Percentiles rank a stretch among this genome's conserved stretches.
phyloP scores from a whole-genome alignment of 2,888 invertebrate genomes.

The Ctenicera cuprea region DNA sequence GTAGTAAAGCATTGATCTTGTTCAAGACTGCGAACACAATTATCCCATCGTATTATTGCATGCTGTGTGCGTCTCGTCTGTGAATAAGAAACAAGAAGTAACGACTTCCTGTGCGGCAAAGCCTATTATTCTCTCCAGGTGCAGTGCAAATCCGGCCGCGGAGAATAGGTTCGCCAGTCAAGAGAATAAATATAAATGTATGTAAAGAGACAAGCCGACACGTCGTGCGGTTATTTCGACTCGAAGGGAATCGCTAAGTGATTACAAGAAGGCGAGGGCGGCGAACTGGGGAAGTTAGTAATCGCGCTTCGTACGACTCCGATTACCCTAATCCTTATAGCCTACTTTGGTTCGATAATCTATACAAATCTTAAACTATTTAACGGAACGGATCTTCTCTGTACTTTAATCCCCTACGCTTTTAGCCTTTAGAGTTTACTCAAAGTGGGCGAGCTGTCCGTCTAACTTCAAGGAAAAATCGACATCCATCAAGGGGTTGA shows the following conservation, averaged over 20 bases:
- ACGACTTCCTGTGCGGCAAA: constrained; percentile 53
- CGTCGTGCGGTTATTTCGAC: constrained; percentile 49
- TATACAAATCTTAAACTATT: constrained; percentile 68
- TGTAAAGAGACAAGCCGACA: constrained; percentile 43
- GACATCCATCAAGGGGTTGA: constrained; percentile 40
- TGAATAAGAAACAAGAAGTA: constrained; percentile 50
- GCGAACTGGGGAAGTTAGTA: constrained; percentile 64
- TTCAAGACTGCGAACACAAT: constrained; percentile 12
- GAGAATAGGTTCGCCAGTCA: constrained; percentile 34
- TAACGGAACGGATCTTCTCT: constrained; percentile 56
- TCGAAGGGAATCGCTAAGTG: constrained; percentile 54
- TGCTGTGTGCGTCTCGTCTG: constrained; percentile 37
- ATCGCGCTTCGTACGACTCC: constrained; percentile 67
- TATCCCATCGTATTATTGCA: constrained; percentile 27
- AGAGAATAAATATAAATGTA: constrained; percentile 32
- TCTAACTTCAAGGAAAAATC: constrained; percentile 36
- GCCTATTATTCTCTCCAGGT: constrained; percentile 51
- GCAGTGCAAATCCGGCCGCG: constrained; percentile 46
- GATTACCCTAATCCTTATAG: constrained; percentile 64
- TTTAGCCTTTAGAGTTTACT: constrained; percentile 38
- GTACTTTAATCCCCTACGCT: constrained; percentile 49
- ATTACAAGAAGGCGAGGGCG: constrained; percentile 61
- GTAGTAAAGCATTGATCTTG: background rate
- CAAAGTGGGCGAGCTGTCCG: constrained; percentile 39
- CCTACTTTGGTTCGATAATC: constrained; percentile 65